Conservation (phyloP, 2,797 vertebrate genomes). For the Antennarius maculatus region DNA sequence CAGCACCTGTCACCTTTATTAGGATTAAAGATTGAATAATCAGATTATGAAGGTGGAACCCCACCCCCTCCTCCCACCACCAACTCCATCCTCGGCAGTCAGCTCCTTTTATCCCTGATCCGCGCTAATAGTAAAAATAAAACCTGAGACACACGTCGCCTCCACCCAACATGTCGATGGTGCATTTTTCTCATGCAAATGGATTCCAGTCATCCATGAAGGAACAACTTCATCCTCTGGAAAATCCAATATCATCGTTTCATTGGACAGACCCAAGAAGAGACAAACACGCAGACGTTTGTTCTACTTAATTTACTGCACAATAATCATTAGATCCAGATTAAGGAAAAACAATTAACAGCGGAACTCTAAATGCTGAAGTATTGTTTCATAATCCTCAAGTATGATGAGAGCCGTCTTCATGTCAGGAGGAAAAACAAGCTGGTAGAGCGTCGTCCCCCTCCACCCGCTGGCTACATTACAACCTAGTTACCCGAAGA, state of each 20-base stretch:
- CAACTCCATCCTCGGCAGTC: no score
- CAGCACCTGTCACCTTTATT: constrained; percentile 35
- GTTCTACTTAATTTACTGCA: neutral
- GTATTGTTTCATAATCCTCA: neutral
- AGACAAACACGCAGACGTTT: neutral
- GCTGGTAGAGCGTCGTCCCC: no score
- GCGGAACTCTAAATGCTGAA: neutral
- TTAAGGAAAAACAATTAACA: neutral
- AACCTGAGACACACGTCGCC: no score
- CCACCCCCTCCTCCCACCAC: neutral
- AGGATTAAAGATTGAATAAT: constrained; percentile 29
- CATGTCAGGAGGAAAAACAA: neutral
- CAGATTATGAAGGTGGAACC: neutral
- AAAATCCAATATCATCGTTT: neutral
- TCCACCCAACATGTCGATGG: no score
- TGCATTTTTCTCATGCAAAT: neutral
- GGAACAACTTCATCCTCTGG: neutral
- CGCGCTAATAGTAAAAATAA: neutral
- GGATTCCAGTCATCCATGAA: neutral
- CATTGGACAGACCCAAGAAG: neutral
- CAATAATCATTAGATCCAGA: neutral
- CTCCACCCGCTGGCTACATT: no score
- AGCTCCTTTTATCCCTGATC: neutral
- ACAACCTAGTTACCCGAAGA: neutral
- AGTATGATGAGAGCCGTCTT: constrained; percentile 2